These are phyloP conservation scores for Chitala chitala DNA, from an alignment of 2,113 vertebrate genomes.

Conservation along the genomic window DNA sequence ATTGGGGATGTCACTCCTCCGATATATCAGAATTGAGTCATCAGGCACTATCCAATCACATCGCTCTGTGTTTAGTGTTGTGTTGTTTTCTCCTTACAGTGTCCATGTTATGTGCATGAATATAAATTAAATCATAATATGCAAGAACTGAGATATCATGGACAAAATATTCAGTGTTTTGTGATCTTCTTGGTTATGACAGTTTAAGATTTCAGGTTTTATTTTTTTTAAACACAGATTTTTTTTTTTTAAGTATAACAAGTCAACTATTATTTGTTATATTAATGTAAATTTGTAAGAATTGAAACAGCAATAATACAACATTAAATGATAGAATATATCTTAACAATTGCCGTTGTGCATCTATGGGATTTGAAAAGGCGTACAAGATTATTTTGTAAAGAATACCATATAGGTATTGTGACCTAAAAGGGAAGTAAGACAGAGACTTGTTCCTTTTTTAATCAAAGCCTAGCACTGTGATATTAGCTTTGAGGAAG, in stretches of 20 bases:
- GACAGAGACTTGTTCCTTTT: constrained; percentile 26
- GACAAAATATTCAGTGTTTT: neutral
- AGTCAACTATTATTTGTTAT: neutral
- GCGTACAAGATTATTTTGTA: no score
- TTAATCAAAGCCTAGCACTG: constrained; percentile 28
- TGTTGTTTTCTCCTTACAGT: neutral
- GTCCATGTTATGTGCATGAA: neutral
- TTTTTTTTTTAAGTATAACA: neutral
- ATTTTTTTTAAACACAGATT: no score
- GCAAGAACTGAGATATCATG: no score
- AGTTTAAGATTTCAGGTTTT: neutral
- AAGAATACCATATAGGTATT: constrained; percentile 3
- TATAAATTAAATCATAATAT: neutral
- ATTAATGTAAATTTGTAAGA: no score
- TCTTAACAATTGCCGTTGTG: no score
- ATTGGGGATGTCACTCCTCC: constrained; percentile 39
- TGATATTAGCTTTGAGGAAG: constrained; percentile 22
- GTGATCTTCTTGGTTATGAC: no score
- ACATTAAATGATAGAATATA: no score
- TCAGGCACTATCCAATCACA: constrained; percentile 24
- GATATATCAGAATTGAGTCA: constrained; percentile 24
- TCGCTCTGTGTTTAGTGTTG: neutral
- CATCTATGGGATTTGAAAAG: no score
- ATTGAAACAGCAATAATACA: no score
- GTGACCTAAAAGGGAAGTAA: constrained; percentile 26